Evolutionary conservation across 2,888 invertebrate species (phyloP).

Genomic region (Drosophila longiperda): DNA sequence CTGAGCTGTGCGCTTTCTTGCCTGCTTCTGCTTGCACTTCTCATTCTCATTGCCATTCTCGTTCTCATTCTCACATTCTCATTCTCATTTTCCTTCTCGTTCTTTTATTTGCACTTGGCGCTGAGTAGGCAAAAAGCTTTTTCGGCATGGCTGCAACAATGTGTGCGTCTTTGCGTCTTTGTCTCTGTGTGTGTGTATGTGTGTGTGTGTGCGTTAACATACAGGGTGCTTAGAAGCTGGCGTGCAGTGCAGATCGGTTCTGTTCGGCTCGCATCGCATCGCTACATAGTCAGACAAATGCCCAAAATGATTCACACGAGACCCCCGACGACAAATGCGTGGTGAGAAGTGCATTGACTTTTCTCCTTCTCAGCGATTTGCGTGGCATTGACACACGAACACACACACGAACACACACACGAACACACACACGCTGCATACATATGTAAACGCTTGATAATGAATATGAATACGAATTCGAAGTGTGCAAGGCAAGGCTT

Average conservation of each 20-base stretch:
- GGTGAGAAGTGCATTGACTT: slow-evolving; percentile 59
- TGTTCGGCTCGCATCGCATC: neutral
- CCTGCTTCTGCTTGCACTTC: slow-evolving; percentile 22
- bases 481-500: slow-evolving; percentile 41
- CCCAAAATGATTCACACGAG: slow-evolving; percentile 57
- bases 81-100: neutral
- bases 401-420: slow-evolving; percentile 9
- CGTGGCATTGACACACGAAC: slow-evolving; percentile 52
- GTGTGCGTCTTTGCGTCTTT: neutral
- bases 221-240: slow-evolving; percentile 59
- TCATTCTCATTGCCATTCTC: slow-evolving; percentile 4
- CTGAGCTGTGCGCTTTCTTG: slow-evolving; percentile 23
- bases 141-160: slow-evolving; percentile 36
- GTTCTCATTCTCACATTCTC: slow-evolving; percentile 2
- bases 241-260: slow-evolving; percentile 9
- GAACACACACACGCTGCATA: slow-evolving; percentile 6
- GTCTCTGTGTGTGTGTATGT: slow-evolving; percentile 1
- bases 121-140: slow-evolving; percentile 43
- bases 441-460: slow-evolving; percentile 30
- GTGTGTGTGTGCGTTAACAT: slow-evolving; percentile 16
- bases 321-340: slow-evolving; percentile 44
- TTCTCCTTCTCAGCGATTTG: slow-evolving; percentile 43
- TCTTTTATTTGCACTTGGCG: slow-evolving; percentile 23
- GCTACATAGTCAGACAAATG: slow-evolving; percentile 56
- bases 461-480: slow-evolving; percentile 36